phyloP scores from a whole-genome alignment of 2,113 vertebrate genomes.

The Egretta garzetta region DNA sequence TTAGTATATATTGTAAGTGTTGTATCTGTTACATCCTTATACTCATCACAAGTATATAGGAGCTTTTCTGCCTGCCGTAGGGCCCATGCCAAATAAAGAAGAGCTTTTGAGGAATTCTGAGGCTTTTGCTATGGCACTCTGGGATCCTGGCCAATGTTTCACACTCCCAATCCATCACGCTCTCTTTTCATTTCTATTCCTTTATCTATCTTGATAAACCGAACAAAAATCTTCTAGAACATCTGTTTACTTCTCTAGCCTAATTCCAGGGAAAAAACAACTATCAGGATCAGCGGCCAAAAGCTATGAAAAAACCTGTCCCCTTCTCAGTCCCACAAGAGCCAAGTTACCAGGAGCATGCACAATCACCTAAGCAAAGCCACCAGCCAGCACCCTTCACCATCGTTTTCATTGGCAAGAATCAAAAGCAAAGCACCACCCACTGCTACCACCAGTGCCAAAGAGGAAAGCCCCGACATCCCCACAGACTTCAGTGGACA shows the following conservation, averaged over 20 bases:
- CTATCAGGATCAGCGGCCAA: neutral
- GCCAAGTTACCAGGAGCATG: neutral
- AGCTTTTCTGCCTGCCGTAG: neutral
- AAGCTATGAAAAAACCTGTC: neutral
- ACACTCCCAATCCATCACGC: neutral
- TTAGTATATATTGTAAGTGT: neutral
- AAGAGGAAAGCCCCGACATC: neutral
- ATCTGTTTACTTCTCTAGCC: neutral
- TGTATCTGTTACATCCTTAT: neutral
- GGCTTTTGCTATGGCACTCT: neutral
- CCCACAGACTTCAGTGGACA: neutral
- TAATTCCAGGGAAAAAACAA: neutral
- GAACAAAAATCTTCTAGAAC: neutral
- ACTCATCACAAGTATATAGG: neutral
- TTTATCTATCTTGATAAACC: neutral
- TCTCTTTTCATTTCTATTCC: neutral
- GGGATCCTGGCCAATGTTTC: neutral
- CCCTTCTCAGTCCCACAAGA: neutral
- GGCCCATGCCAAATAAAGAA: neutral
- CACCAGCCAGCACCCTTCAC: slow-evolving; percentile 16
- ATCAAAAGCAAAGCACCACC: slow-evolving; percentile 37
- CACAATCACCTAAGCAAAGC: slow-evolving; percentile 8
- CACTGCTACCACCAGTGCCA: neutral
- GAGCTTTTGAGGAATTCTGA: neutral
- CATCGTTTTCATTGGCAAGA: neutral